phyloP scores from a whole-genome alignment of 2,113 vertebrate species.

The Excalfactoria chinensis region DNA sequence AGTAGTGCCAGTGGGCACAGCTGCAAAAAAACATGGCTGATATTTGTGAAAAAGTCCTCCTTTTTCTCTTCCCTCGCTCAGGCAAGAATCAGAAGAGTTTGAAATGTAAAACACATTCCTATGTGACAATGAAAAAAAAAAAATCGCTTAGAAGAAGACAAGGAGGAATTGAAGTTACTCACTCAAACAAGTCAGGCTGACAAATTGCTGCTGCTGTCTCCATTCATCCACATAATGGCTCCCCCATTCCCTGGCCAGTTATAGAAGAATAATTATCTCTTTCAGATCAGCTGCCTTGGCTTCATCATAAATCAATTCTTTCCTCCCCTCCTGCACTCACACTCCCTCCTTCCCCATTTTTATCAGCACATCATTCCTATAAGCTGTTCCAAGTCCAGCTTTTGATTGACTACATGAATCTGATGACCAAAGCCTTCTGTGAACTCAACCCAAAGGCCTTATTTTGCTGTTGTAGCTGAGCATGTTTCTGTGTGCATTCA shows the following conservation, averaged over 20 bases:
- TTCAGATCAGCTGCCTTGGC: conserved; percentile 57
- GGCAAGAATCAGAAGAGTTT: conserved; percentile 29
- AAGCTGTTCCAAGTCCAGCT: conserved; percentile 18
- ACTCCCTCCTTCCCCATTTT: conserved; percentile 27
- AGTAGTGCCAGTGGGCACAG: not conserved
- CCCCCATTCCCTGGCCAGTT: conserved; percentile 60
- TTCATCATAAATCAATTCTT: conserved; percentile 63
- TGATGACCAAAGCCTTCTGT: not conserved
- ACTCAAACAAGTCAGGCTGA: conserved; percentile 71
- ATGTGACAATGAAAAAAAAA: conserved; percentile 53
- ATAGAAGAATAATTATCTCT: conserved; percentile 73
- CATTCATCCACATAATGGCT: conserved; percentile 68
- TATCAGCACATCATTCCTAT: not conserved
- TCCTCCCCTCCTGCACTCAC: not conserved
- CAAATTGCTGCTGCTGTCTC: conserved; percentile 63
- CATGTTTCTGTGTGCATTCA: fast-evolving
- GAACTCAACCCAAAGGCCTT: not conserved
- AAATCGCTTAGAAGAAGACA: conserved; percentile 63
- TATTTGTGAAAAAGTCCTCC: not conserved
- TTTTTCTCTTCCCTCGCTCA: conserved; percentile 18
- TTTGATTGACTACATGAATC: not conserved
- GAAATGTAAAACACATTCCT: conserved; percentile 55
- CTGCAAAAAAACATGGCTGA: not conserved
- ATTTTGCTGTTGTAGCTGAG: not conserved
- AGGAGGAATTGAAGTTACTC: conserved; percentile 72